These are phyloP conservation scores for Dicranocentrus wangi DNA, from an alignment of 2,888 invertebrate species.

Conservation along the genomic window DNA sequence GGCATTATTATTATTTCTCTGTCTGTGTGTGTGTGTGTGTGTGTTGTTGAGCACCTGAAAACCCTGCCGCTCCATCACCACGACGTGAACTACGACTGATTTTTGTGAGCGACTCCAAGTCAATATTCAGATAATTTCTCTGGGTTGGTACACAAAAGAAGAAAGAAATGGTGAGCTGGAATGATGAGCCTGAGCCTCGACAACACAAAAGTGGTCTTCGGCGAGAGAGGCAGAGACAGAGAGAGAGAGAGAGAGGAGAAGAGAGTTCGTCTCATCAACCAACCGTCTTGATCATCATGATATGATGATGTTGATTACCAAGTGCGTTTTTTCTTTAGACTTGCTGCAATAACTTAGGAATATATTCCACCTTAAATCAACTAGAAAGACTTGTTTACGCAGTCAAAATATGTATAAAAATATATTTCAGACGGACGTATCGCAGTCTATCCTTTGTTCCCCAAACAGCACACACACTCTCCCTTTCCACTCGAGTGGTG, in stretches of 20 bases:
- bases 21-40: too few species aligned
- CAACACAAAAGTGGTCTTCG: background rate
- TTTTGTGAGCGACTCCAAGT: background rate
- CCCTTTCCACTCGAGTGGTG: background rate
- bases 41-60: conserved; percentile 25
- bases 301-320: conserved; percentile 25
- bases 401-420: background rate
- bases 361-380: conserved; percentile 54
- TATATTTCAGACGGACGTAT: background rate
- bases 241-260: too few species aligned
- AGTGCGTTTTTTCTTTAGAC: background rate
- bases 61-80: conserved; percentile 6
- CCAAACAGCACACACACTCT: background rate
- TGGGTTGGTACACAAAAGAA: conserved; percentile 22
- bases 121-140: conserved; percentile 26
- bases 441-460: background rate
- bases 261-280: background rate
- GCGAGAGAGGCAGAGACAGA: background rate
- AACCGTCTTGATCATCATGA: background rate
- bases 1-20: conserved; percentile 33
- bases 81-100: background rate
- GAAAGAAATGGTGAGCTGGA: conserved; percentile 21
- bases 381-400: conserved; percentile 52
- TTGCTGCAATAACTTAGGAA: too few species aligned
- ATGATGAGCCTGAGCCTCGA: conserved; percentile 1